Percentiles rank a stretch among this genome's conserved stretches.
These are phyloP conservation scores for Pristionchus exspectatus DNA, from an alignment of 2,888 invertebrate genomes.

Conservation along the genomic window DNA sequence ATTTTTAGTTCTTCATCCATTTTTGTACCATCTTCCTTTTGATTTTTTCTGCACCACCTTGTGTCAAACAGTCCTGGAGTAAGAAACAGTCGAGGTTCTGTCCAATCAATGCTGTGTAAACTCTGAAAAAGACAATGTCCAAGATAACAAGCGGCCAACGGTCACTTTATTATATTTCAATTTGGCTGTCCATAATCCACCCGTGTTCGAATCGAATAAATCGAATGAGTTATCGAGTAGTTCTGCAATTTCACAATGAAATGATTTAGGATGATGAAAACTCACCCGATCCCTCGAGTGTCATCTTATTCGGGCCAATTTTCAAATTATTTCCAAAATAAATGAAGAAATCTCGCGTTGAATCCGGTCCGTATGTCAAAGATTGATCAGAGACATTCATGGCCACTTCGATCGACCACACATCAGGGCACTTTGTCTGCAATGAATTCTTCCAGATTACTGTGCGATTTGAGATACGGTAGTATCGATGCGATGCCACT, in stretches of 20 bases:
- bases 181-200: not conserved
- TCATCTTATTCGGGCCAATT: not conserved
- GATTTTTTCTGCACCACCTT: not conserved
- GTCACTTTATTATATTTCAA: not conserved
- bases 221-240: not conserved
- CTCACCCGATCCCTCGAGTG: not conserved
- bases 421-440: not conserved
- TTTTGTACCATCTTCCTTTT: not conserved
- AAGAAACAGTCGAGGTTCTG: not conserved
- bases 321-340: not conserved
- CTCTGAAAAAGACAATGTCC: not conserved
- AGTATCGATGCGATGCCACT: not conserved
- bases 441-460: not conserved
- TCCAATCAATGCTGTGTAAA: not conserved
- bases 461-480: not conserved
- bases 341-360: not conserved
- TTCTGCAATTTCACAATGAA: not conserved
- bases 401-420: not conserved
- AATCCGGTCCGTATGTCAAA: not conserved
- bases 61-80: not conserved
- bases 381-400: not conserved
- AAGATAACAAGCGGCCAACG: not conserved
- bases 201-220: not conserved
- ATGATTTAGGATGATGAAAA: not conserved
- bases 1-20: no score